Evolutionary conservation across 2,113 vertebrate genomes (phyloP), one percentile per base, ranked within the genome.

Genomic region (Oreocharis arfaki): DNA sequence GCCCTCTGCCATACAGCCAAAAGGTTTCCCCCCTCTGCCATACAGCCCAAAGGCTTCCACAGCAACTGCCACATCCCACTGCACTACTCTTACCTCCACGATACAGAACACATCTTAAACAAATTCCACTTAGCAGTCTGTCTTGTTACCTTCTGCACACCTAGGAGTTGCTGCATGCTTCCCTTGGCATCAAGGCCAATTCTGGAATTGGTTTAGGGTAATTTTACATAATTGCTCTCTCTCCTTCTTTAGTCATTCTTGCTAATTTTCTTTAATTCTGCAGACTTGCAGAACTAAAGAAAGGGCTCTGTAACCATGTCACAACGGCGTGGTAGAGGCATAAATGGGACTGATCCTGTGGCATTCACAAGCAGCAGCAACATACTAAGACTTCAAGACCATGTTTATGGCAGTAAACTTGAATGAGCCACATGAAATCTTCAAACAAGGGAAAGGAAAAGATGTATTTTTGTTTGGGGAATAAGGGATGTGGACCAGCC

Each of bases 401-500:
- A 16, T 42, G 63, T 80, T 96, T 74, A 85, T 42, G 39, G 84
- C 47, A 83, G 65, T 33, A 82, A 96, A 94, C 84, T 89, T 89
- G 73, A 87, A 88, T 21, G 55, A 96, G 63, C 63, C 71, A 70
- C 79, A 53, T 67, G 88, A 95, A 93, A 84, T 91, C 94, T 90
- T 94, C 87, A 83, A 73, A 78, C 41, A 63, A 47, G 76, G 27
- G 55, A 80, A 93, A 65, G 50, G 65, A 78, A 77, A 93, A 90
- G 55, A 93, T 90, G 69, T 85, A 90, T 95, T 94, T 95, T 94
- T 83, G 82, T 91, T 86, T 77, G 76, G 93, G 93, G 82, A 95
- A 90, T 70, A 90, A 82, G 88, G 90, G 79, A 89, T 80, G 90
- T 67, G 71, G 85, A 94, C 92, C 69, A 94, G 90, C 85, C 88